phyloP scores from a whole-genome alignment of 2,113 vertebrate species.

The Pavo muticus region DNA sequence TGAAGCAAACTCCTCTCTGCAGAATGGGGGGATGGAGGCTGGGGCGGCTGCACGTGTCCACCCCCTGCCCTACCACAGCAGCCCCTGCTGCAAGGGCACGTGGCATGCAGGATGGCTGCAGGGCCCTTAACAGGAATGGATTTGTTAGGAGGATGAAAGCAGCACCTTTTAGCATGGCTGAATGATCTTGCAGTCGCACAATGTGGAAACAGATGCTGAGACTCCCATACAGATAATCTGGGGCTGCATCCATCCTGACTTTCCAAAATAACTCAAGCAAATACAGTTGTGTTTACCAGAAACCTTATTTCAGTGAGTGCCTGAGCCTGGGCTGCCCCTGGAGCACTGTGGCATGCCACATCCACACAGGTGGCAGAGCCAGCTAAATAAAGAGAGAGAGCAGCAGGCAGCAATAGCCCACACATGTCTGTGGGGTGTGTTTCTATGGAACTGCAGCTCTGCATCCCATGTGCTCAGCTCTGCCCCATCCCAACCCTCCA shows the following conservation, averaged over 20 bases:
- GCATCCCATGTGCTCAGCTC: not conserved
- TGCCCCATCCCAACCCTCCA: not conserved
- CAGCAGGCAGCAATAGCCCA: not conserved
- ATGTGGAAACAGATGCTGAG: not conserved
- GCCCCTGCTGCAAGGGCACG: not conserved
- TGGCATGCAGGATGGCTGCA: not conserved
- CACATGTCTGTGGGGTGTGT: not conserved
- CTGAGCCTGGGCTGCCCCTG: not conserved
- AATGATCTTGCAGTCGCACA: not conserved
- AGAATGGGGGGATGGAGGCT: not conserved
- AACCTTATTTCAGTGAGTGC: not conserved
- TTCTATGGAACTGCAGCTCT: not conserved
- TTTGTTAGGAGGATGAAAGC: not conserved
- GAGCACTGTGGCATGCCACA: not conserved
- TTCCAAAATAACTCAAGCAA: not conserved
- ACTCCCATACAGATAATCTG: not conserved
- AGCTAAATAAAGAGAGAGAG: not conserved
- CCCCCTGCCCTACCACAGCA: not conserved
- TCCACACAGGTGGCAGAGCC: not conserved
- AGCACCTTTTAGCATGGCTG: not conserved
- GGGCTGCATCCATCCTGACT: not conserved
- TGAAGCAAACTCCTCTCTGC: not conserved
- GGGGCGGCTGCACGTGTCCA: rapidly evolving
- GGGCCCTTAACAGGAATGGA: not conserved
- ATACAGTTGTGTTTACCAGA: not conserved